Percentiles rank a stretch among this genome's conserved stretches.
These are phyloP conservation scores for Drosophila mercatorum DNA, from an alignment of 2,888 invertebrate genomes.

Conservation along the genomic window DNA sequence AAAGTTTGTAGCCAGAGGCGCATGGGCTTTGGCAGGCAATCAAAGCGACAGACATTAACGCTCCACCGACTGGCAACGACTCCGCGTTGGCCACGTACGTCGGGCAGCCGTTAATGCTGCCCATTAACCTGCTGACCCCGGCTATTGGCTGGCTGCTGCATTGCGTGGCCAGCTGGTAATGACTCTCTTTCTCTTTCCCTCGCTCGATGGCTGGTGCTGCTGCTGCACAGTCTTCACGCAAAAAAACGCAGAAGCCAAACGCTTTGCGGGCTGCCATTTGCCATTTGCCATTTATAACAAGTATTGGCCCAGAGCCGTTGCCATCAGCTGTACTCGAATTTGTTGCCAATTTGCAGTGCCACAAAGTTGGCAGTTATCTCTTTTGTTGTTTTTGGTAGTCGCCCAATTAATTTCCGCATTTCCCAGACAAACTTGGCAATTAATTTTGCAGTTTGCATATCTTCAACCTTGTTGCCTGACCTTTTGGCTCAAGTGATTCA, in stretches of 20 bases:
- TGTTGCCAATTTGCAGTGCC: conserved; percentile 77
- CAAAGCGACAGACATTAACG: conserved; percentile 70
- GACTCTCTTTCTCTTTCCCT: conserved; percentile 63
- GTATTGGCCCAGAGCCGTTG: conserved; percentile 58
- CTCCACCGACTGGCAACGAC: conserved; percentile 13
- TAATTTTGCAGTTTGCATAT: conserved; percentile 78
- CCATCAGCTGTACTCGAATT: conserved; percentile 55
- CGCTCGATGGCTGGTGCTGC: conserved; percentile 10
- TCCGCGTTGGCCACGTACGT: conserved; percentile 59
- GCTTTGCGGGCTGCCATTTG: conserved; percentile 57
- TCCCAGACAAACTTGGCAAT: conserved; percentile 76
- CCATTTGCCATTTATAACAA: conserved; percentile 74
- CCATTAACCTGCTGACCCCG: conserved; percentile 78
- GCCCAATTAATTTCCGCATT: conserved; percentile 80
- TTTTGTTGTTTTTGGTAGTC: conserved; percentile 51
- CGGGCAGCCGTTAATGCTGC: conserved; percentile 77
- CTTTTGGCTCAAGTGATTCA: conserved; percentile 79
- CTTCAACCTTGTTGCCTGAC: conserved; percentile 80
- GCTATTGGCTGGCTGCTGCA: conserved; percentile 52
- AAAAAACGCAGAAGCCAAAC: conserved; percentile 80
- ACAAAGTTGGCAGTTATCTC: conserved; percentile 45
- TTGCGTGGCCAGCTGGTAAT: conserved; percentile 73
- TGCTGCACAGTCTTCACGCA: conserved; percentile 62
- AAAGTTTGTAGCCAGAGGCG: conserved; percentile 56
- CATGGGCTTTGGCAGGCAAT: conserved; percentile 64